phyloP scores from a whole-genome alignment of 1,140 invertebrate species.

The Steinernema feltiae region DNA sequence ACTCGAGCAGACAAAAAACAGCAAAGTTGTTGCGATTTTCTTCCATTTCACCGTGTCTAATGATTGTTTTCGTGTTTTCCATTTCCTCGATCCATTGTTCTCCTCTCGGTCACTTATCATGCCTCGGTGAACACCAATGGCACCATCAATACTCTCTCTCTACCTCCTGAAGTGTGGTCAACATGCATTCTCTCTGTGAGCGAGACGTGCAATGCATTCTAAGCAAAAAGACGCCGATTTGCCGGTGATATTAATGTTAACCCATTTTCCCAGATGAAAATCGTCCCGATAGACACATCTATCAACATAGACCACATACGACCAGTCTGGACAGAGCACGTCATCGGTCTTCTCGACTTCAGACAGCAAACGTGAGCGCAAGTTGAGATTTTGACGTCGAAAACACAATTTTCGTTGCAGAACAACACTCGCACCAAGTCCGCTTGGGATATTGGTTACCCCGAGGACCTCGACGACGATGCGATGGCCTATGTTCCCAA shows the following conservation, averaged over 20 bases:
- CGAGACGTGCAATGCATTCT: too few species aligned
- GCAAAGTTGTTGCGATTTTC: too few species aligned
- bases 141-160: not conserved
- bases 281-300: not conserved
- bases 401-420: not conserved
- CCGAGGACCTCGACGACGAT: not conserved
- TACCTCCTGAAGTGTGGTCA: not conserved
- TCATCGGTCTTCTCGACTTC: not conserved
- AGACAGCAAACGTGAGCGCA: not conserved
- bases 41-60: not conserved
- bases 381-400: not conserved
- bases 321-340: not conserved
- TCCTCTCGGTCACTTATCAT: not conserved
- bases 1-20: too few species aligned
- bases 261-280: not conserved
- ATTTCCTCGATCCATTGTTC: not conserved
- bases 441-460: not conserved
- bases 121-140: not conserved
- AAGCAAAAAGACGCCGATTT: too few species aligned
- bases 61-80: not conserved
- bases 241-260: not conserved
- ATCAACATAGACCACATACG: not conserved
- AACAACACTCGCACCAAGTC: constrained; percentile 7
- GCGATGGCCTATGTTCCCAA: not conserved
- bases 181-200: not conserved